Evolutionary conservation across 2,113 vertebrate species (phyloP).

Genomic region (Hippopotamus amphibius): DNA sequence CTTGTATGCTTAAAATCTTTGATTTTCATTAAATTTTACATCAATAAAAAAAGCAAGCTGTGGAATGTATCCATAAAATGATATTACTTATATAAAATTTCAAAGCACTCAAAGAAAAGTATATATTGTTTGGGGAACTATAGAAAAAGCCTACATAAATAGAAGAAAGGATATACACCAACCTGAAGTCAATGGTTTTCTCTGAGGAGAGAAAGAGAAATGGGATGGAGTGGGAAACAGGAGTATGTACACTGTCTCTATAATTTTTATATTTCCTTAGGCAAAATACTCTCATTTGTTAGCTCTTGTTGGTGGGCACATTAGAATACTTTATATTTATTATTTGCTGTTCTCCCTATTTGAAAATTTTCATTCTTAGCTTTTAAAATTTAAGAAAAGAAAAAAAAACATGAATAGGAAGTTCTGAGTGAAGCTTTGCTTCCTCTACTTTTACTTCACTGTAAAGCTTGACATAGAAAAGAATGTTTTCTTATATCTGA

Average conservation of each 20-base stretch:
- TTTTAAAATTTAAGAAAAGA: neutral
- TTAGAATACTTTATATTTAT: neutral
- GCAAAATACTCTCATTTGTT: neutral
- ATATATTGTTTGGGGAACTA: neutral
- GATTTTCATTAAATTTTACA: neutral
- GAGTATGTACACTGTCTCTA: fast-evolving
- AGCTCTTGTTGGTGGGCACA: neutral
- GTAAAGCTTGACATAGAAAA: neutral
- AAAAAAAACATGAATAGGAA: neutral
- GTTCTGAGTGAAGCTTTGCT: neutral
- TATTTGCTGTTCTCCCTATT: neutral
- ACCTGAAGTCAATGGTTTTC: no score
- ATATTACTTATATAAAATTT: neutral
- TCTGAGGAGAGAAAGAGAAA: no score
- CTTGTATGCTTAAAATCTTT: neutral
- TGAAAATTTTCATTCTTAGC: neutral
- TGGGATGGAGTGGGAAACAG: fast-evolving
- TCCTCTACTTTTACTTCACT: neutral
- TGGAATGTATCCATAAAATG: neutral
- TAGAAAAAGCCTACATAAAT: neutral
- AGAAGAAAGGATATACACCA: neutral
- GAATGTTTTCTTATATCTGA: neutral
- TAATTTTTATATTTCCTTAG: neutral
- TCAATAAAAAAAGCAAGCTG: neutral
- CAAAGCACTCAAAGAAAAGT: neutral